A percentile compares a stretch with the other conserved stretches of the same genome.
These are phyloP conservation scores for Palaemon carinicauda DNA, from an alignment of 1,140 invertebrate genomes.

Conservation along the genomic window DNA sequence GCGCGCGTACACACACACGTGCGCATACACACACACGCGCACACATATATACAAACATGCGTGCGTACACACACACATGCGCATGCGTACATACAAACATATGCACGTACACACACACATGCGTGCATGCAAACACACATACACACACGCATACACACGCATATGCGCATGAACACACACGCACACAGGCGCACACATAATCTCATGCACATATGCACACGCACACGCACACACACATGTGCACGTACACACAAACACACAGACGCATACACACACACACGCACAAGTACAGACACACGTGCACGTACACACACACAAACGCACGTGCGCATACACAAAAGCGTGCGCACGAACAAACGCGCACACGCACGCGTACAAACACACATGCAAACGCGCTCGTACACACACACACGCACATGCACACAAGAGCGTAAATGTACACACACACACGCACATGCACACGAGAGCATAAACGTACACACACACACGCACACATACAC, in stretches of 20 bases:
- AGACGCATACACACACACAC: background rate
- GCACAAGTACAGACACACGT: background rate
- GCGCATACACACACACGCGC: too few species aligned
- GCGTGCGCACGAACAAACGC: background rate
- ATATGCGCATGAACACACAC: too few species aligned
- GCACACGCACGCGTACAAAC: background rate
- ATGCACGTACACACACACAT: too few species aligned
- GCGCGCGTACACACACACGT: too few species aligned
- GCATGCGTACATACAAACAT: too few species aligned
- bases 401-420: background rate
- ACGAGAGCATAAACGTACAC: background rate
- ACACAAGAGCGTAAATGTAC: background rate
- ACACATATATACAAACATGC: too few species aligned
- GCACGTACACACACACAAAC: background rate
- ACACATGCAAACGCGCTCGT: background rate
- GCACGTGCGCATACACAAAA: background rate
- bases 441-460: background rate
- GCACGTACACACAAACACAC: background rate
- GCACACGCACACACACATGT: background rate
- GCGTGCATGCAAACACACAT: too few species aligned
- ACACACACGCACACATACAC: conserved; percentile 2
- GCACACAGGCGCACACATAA: too few species aligned
- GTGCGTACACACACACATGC: too few species aligned
- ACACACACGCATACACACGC: too few species aligned
- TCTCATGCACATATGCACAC: too few species aligned